Conservation (phyloP, 2,797 vertebrate genomes). For the Epinephelus coioides region DNA sequence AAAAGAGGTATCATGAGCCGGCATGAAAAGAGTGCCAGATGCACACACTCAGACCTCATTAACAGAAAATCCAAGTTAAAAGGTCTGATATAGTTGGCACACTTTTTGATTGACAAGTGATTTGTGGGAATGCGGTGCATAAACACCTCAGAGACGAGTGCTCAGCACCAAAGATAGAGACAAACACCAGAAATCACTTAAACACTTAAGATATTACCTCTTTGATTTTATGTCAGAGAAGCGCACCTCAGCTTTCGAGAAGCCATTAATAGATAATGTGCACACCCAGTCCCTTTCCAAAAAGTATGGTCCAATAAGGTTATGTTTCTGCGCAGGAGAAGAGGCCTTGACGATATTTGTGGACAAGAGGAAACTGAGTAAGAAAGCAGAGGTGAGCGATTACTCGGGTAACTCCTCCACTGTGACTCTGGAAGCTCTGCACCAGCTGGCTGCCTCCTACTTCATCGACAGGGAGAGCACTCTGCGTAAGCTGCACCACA, state of each 20-base stretch:
- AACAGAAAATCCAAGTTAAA: constrained; percentile 10
- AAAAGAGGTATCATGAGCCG: neutral
- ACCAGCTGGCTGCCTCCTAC: constrained; percentile 97
- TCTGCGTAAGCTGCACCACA: constrained; percentile 94
- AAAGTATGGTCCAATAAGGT: no score
- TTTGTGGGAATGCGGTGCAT: constrained; percentile 12
- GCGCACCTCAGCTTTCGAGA: neutral
- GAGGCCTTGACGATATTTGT: constrained; percentile 98
- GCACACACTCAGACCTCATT: neutral
- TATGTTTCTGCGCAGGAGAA: constrained; percentile 87
- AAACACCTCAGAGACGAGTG: constrained; percentile 17
- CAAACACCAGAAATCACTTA: constrained; percentile 24
- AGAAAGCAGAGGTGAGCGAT: constrained; percentile 90
- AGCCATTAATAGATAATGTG: neutral
- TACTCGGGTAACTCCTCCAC: constrained; percentile 89
- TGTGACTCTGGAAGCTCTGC: constrained; percentile 92
- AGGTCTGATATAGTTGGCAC: neutral
- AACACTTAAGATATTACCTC: constrained; percentile 36
- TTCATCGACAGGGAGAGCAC: constrained; percentile 98
- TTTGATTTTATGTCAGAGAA: constrained; percentile 27
- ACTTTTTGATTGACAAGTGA: constrained; percentile 9
- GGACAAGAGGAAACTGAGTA: constrained; percentile 96
- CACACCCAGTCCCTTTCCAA: neutral
- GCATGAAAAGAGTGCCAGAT: neutral
- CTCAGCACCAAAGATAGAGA: constrained; percentile 9